phyloP scores from a whole-genome alignment of 64 coral and sea anemone genomes.

The Dendrophyllia cribrosa region DNA sequence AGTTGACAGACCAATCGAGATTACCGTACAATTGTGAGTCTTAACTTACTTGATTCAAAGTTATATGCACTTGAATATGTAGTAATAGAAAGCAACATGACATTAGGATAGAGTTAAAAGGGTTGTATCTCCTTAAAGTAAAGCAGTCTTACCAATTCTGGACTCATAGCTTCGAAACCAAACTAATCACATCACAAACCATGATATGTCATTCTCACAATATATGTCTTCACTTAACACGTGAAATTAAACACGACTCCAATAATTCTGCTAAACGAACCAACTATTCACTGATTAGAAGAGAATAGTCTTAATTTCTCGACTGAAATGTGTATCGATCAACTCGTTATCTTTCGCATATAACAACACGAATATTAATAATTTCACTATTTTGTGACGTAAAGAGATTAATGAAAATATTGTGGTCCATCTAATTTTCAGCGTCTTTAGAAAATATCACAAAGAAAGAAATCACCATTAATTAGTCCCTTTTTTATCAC shows the following conservation, averaged over 20 bases:
- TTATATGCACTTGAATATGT: too few relatives aligned
- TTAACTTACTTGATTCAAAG: too few relatives aligned
- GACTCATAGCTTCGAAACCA: neutral
- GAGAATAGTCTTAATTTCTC: too few relatives aligned
- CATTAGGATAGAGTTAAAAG: too few relatives aligned
- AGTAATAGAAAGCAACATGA: too few relatives aligned
- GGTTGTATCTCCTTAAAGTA: neutral
- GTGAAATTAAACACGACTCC: too few relatives aligned
- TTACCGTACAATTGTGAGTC: too few relatives aligned
- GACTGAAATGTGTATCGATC: neutral
- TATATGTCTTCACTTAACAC: too few relatives aligned
- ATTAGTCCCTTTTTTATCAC: neutral
- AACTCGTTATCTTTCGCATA: neutral
- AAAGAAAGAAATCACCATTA: neutral
- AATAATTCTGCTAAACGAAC: neutral
- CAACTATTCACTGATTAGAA: too few relatives aligned
- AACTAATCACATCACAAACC: neutral
- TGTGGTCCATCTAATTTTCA: neutral
- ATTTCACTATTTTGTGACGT: neutral
- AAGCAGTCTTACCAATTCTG: slow-evolving; percentile 10
- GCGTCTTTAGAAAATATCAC: neutral
- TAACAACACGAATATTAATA: neutral
- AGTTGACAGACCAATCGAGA: too few relatives aligned
- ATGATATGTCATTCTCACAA: neutral
- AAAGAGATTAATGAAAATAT: neutral